Evolutionary conservation across 1,140 invertebrate species (phyloP), one percentile per base, ranked within the genome.

Genomic region (Portunus trituberculatus): DNA sequence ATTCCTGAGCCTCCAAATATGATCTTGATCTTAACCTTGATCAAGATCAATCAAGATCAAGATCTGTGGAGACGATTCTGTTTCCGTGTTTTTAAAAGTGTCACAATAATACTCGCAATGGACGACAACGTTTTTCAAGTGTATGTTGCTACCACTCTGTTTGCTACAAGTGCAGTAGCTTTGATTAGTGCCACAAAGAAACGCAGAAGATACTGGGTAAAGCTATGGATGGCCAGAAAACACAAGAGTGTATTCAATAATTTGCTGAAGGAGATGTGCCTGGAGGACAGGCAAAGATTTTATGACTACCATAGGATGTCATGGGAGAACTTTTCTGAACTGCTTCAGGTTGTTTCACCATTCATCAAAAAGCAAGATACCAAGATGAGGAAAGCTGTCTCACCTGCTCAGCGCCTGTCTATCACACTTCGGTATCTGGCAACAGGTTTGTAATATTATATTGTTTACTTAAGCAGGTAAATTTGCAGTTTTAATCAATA

Each of bases 391-490:
- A 28, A 89, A 39, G 87, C 87, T 25, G 39, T 89, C 10, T 89
- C 87, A n/a, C 10, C 87, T 31, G 87, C n/a, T 8, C 87, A 89
- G 32, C 32, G 87, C 45, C 32, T 89, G 45, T 89, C 87, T 14
- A 39, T 89, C 87, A 89, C 87, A 89, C 87, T 89, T 39, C 87
- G 87, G 7, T 89, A 89, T 39, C 32, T 89, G 39, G 87, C 87
- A 25, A 89, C 87, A 89, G 87, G 87, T 89, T 39, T 32, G 12
- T 89, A 52, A 52, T 39, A 14, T 12, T n/a, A n/a, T n/a, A n/a
- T n/a, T n/a, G n/a, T n/a, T n/a, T n/a, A n/a, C n/a, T n/a, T n/a
- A n/a, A n/a, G n/a, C n/a, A n/a, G n/a, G n/a, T n/a, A n/a, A n/a
- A n/a, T n/a, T n/a, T n/a, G n/a, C n/a, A n/a, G n/a, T n/a, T n/a